Conservation (phyloP, 2,888 invertebrate species). For the Patella pellucida region DNA sequence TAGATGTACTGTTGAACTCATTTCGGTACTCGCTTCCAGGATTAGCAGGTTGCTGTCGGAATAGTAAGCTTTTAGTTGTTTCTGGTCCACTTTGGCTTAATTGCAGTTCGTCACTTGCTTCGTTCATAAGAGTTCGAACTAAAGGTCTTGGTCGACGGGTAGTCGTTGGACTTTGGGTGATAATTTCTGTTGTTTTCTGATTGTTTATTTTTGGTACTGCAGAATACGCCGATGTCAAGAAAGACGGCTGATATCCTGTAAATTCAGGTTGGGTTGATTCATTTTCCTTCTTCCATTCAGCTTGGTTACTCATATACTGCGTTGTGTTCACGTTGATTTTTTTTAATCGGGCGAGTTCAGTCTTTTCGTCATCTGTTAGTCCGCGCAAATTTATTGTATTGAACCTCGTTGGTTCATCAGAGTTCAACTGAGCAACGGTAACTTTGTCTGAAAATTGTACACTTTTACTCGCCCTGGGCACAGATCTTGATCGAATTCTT, state of each 20-base stretch:
- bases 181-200: constrained; percentile 5
- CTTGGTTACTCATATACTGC: constrained; percentile 56
- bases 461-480: constrained; percentile 38
- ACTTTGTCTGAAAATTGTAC: constrained; percentile 59
- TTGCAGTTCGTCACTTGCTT: not conserved
- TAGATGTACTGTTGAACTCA: constrained; percentile 52
- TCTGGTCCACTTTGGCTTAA: not conserved
- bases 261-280: constrained; percentile 25
- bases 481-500: constrained; percentile 36
- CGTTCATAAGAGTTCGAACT: not conserved
- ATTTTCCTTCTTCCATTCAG: constrained; percentile 46
- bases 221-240: constrained; percentile 20
- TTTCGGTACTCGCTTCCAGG: constrained; percentile 50
- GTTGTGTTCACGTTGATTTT: constrained; percentile 39
- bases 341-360: not conserved
- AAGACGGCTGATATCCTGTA: not conserved
- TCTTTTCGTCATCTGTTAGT: not conserved
- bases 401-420: constrained; percentile 44
- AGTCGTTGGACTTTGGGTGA: constrained; percentile 4
- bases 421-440: constrained; percentile 54
- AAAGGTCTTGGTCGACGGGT: not conserved
- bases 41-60: constrained; percentile 36
- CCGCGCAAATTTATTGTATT: constrained; percentile 38
- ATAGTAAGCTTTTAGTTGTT: not conserved
- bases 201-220: constrained; percentile 27